Evolutionary conservation across 2,888 invertebrate species (phyloP).

Genomic region (Deilephila elpenor): DNA sequence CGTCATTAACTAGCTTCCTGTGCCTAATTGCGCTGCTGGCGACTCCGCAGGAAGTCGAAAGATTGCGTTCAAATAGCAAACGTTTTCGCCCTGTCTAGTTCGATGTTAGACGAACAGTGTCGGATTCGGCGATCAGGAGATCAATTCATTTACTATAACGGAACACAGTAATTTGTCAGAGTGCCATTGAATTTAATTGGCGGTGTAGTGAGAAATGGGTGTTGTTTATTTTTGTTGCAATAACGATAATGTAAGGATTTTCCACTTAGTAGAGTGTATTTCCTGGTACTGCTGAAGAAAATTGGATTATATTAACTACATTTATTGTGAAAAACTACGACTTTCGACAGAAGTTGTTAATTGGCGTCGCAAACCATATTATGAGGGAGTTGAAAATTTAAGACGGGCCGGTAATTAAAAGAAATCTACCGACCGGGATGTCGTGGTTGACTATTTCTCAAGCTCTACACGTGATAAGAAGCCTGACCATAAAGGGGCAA

Average conservation of each 20-base stretch:
- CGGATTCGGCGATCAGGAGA: slow-evolving; percentile 16
- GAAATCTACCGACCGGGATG: no score
- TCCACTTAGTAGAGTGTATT: no score
- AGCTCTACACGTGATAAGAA: no score
- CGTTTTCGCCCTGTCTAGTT: slow-evolving; percentile 55
- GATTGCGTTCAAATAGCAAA: slow-evolving; percentile 78
- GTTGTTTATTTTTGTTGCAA: not conserved
- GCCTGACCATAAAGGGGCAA: no score
- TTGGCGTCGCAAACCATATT: no score
- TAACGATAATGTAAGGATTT: not conserved
- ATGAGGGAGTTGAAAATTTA: no score
- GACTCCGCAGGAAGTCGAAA: slow-evolving; percentile 77
- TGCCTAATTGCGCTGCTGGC: slow-evolving; percentile 77
- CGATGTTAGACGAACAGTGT: slow-evolving; percentile 23
- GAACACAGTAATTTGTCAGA: slow-evolving; percentile 17
- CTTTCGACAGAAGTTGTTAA: no score
- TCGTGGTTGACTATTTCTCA: no score
- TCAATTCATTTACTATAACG: slow-evolving; percentile 9
- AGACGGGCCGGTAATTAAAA: no score
- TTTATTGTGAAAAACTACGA: no score
- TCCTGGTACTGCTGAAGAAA: no score
- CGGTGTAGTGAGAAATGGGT: not conserved
- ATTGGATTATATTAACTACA: no score
- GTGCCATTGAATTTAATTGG: not conserved
- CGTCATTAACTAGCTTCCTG: slow-evolving; percentile 76